Percentiles rank a stretch among this genome's conserved stretches.
phyloP scores from a whole-genome alignment of 2,888 invertebrate species.

The Drosophila algonquin region DNA sequence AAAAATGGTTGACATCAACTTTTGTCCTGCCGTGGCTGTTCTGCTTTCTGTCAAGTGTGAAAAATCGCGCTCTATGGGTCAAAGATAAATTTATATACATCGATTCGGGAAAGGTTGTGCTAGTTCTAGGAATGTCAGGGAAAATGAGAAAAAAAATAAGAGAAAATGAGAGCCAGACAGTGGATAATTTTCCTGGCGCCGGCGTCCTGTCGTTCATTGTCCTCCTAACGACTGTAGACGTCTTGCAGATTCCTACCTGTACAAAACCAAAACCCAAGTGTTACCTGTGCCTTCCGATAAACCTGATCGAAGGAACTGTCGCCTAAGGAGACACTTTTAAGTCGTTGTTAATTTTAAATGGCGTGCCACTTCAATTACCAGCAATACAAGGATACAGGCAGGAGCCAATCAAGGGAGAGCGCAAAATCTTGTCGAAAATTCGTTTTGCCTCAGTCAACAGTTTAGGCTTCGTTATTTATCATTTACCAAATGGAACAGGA shows the following conservation, averaged over 20 bases:
- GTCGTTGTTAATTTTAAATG: constrained; percentile 31
- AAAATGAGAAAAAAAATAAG: constrained; percentile 35
- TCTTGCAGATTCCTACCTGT: constrained; percentile 52
- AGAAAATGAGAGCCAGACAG: constrained; percentile 44
- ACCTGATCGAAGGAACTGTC: constrained; percentile 35
- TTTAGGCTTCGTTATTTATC: constrained; percentile 52
- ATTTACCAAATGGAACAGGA: constrained; percentile 15
- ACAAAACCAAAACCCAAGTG: constrained; percentile 26
- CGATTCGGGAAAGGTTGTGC: constrained; percentile 38
- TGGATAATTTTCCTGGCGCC: constrained; percentile 70
- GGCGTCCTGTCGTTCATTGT: constrained; percentile 66
- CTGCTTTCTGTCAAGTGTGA: constrained; percentile 59
- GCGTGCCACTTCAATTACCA: constrained; percentile 42
- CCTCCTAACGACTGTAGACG: constrained; percentile 39
- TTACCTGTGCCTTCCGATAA: constrained; percentile 49
- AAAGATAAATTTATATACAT: constrained; percentile 26
- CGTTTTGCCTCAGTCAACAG: constrained; percentile 44
- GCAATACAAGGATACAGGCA: constrained; percentile 30
- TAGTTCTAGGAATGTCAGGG: constrained; percentile 58
- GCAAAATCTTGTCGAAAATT: constrained; percentile 48
- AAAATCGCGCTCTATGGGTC: constrained; percentile 58
- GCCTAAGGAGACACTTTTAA: constrained; percentile 23
- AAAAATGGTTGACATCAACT: constrained; percentile 38
- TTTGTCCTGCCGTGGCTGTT: constrained; percentile 34
- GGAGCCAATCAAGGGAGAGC: constrained; percentile 21